Percentiles rank a stretch among this genome's conserved stretches.
phyloP scores from a whole-genome alignment of 2,113 vertebrate species.

The Anseranas semipalmata region DNA sequence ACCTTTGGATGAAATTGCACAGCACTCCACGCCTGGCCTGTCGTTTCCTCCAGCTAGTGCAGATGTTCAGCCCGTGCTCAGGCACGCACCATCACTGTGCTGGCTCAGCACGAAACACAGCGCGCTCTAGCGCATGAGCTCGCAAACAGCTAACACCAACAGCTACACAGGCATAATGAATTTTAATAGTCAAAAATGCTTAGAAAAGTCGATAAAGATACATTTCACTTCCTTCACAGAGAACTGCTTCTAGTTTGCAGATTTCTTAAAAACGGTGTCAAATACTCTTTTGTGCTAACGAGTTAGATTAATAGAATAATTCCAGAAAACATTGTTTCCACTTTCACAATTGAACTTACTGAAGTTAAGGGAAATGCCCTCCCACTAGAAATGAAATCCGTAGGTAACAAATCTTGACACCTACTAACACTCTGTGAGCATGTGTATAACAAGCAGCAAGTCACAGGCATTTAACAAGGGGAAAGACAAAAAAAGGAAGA shows the following conservation, averaged over 20 bases:
- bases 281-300: background rate
- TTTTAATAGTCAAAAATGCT: background rate
- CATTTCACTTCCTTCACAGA: background rate
- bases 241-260: background rate
- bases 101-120: background rate
- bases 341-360: background rate
- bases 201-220: background rate
- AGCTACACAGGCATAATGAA: accelerated
- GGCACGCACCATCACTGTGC: accelerated
- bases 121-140: constrained; percentile 17
- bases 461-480: background rate
- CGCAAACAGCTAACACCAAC: background rate
- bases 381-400: background rate
- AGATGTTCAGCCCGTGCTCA: background rate
- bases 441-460: background rate
- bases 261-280: background rate
- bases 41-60: background rate
- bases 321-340: background rate
- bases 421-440: background rate
- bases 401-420: background rate
- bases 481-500: no score
- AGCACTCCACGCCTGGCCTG: background rate
- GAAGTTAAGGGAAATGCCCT: background rate
- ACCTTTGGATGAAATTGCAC: background rate
- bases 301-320: background rate